phyloP scores from a whole-genome alignment of 2,113 vertebrate species.

The Nansenia antarctica region DNA sequence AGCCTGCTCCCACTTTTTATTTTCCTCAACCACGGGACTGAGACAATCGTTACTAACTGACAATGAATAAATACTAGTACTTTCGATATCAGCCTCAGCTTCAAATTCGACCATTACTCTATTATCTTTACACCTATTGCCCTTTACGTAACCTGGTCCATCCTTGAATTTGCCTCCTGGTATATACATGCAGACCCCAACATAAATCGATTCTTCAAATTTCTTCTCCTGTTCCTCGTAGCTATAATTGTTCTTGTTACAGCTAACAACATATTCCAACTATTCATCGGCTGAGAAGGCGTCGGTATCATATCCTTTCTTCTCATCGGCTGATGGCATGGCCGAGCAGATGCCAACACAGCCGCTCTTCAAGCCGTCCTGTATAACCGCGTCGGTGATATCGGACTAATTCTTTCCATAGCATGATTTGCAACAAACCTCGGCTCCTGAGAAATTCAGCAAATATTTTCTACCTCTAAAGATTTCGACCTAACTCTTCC shows the following conservation, averaged over 20 bases:
- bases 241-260: conserved; percentile 32
- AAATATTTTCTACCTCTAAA: not conserved
- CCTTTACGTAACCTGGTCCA: conserved; percentile 34
- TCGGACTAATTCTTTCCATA: conserved; percentile 25
- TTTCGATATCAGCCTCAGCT: conserved; percentile 20
- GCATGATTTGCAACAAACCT: conserved; percentile 21
- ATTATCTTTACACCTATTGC: conserved; percentile 34
- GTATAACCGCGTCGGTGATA: conserved; percentile 37
- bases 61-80: conserved; percentile 18
- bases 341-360: conserved; percentile 31
- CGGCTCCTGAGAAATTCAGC: conserved; percentile 32
- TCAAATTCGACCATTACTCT: conserved; percentile 38
- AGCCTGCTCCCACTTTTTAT: conserved; percentile 7
- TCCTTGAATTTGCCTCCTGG: conserved; percentile 32
- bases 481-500: not conserved
- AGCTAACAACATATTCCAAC: conserved; percentile 40
- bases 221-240: conserved; percentile 24
- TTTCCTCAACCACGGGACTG: conserved; percentile 12
- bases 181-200: conserved; percentile 32
- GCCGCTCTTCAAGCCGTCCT: conserved; percentile 28
- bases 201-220: conserved; percentile 36
- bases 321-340: conserved; percentile 38
- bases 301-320: conserved; percentile 42
- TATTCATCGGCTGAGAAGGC: conserved; percentile 45
- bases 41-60: not conserved